Percentiles rank a stretch among this genome's conserved stretches.
Conservation (phyloP, 1,140 invertebrate species). For the Stratiolaelaps scimitus region DNA sequence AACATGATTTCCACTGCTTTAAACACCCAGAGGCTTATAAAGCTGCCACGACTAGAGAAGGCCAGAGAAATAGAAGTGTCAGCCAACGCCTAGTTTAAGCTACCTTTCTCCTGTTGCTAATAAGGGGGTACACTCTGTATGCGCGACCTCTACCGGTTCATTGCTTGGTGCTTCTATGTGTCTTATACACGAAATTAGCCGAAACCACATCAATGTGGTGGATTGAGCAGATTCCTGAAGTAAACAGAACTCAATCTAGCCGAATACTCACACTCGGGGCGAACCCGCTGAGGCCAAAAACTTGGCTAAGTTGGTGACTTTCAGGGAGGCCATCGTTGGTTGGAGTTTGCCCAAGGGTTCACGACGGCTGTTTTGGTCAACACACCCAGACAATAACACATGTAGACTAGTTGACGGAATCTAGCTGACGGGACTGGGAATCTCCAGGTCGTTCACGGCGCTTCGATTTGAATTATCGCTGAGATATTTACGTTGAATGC, state of each 20-base stretch:
- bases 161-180: not conserved
- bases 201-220: not conserved
- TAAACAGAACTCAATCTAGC: not conserved
- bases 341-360: not conserved
- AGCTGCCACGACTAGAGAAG: not conserved
- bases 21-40: not conserved
- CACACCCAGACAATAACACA: no score
- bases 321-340: conserved; percentile 10
- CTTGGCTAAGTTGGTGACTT: conserved; percentile 1
- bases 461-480: no score
- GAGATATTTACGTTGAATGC: no score
- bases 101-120: not conserved
- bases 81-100: not conserved
- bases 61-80: not conserved
- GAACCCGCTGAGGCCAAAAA: not conserved
- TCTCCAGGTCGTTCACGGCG: no score
- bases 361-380: not conserved
- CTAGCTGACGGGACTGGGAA: no score
- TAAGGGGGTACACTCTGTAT: not conserved
- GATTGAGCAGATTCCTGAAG: not conserved
- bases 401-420: no score
- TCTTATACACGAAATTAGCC: not conserved
- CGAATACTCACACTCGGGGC: not conserved
- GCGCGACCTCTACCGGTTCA: not conserved
- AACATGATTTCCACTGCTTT: not conserved